Conservation (phyloP, 2,888 invertebrate genomes). For the Pollenia angustigena region DNA sequence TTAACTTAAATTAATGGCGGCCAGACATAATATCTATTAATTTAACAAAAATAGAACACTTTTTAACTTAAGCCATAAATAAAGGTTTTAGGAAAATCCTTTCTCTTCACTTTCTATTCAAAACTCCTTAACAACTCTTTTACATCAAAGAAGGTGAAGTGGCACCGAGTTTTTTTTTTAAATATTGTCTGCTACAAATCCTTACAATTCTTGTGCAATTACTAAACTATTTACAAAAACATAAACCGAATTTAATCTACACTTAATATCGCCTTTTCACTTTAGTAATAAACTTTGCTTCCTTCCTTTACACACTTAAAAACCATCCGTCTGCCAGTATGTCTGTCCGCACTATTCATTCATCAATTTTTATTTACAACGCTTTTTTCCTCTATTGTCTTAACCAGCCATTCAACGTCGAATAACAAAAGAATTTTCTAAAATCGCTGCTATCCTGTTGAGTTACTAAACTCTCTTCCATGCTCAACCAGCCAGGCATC, state of each 20-base stretch:
- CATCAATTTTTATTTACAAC: constrained; percentile 62
- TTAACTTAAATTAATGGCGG: constrained; percentile 2
- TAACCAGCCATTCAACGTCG: constrained; percentile 32
- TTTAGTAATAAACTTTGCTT: constrained; percentile 25
- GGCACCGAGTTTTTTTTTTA: constrained; percentile 6
- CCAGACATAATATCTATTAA: background rate
- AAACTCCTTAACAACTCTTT: background rate
- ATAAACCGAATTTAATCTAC: constrained; percentile 62
- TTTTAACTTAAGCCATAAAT: constrained; percentile 8
- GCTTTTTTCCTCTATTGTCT: constrained; percentile 50
- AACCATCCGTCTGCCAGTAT: background rate
- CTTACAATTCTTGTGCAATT: constrained; percentile 29
- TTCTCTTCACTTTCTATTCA: background rate
- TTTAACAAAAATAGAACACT: background rate
- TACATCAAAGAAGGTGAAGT: background rate
- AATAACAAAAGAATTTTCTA: constrained; percentile 55
- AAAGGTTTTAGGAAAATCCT: constrained; percentile 4
- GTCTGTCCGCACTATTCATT: constrained; percentile 43
- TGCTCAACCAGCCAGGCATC: constrained; percentile 21
- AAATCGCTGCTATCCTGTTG: constrained; percentile 49
- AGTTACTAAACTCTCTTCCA: constrained; percentile 46
- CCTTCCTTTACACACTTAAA: background rate
- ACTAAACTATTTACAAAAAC: constrained; percentile 57
- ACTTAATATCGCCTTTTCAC: constrained; percentile 49
- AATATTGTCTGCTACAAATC: constrained; percentile 44